phyloP scores from a whole-genome alignment of 2,888 invertebrate genomes.

The Blastobasis lacticolella region DNA sequence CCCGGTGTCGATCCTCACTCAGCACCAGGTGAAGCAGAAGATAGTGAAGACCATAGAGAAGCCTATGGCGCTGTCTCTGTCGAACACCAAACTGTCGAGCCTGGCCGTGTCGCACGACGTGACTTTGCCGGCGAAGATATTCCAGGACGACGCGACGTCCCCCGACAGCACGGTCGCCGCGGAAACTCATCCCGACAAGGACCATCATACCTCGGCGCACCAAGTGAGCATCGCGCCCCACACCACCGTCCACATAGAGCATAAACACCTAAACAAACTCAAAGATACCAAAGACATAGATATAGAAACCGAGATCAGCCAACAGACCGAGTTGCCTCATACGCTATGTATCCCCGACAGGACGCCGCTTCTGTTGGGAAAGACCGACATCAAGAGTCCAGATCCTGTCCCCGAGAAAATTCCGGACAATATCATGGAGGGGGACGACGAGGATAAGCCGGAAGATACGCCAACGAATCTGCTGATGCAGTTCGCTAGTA shows the following conservation, averaged over 20 bases:
- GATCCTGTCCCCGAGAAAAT: constrained; percentile 69
- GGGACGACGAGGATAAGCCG: constrained; percentile 63
- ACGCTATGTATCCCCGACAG: constrained; percentile 53
- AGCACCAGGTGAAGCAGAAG: constrained; percentile 68
- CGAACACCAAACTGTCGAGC: constrained; percentile 71
- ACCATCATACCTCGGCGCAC: constrained; percentile 30
- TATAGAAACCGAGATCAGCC: constrained; percentile 66
- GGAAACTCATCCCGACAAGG: constrained; percentile 37
- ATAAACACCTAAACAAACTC: constrained; percentile 20
- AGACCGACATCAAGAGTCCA: constrained; percentile 66
- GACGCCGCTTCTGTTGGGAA: constrained; percentile 55
- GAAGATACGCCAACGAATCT: constrained; percentile 51
- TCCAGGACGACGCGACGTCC: constrained; percentile 78
- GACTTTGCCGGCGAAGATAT: constrained; percentile 78
- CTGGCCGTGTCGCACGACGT: constrained; percentile 74
- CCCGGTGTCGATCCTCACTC: constrained; percentile 59
- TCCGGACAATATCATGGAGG: constrained; percentile 66
- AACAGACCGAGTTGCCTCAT: constrained; percentile 65
- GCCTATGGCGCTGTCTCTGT: constrained; percentile 65
- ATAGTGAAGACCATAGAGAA: constrained; percentile 68
- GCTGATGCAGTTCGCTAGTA: constrained; percentile 44
- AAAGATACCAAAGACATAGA: constrained; percentile 58
- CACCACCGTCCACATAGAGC: constrained; percentile 13
- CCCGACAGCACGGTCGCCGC: constrained; percentile 66
- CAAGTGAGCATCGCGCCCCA: constrained; percentile 36